Base-by-base conservation (phyloP, 2,113 vertebrate genomes). In the Ancistrus triradiatus region DNA sequence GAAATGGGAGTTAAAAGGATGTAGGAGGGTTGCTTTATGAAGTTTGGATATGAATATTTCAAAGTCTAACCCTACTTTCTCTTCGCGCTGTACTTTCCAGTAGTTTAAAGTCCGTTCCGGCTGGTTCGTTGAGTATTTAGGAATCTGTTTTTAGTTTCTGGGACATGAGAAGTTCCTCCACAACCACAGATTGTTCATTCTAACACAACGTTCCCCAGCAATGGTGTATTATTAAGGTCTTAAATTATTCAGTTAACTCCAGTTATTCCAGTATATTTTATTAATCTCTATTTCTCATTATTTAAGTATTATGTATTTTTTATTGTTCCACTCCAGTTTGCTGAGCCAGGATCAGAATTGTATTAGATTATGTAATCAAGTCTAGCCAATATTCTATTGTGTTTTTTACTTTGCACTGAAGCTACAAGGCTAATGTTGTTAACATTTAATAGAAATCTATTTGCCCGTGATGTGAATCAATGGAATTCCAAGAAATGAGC, bases 141-240 rank as follows among this genome's bases (percentile, higher is more conserved):
- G 31, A 67, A 59, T 66, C 72, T 50, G 40, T 67, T 70, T 74
- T 40, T 67, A 67, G 52, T 67, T 66, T 63, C 63, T 70, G 57
- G 59, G 68, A 67, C 63, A 18, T 28, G 43, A 37, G 19, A 58
- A 38, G 9, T 25, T 50, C 55, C 70, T 27, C 56, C 57, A n/a
- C 14, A 3, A 4, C 35, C 7, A 37, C 35, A 37, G 35, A 8
- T 37, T 37, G 35, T 37, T 42, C n/a, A 6, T n/a, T 14, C 11
- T 15, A 42, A 33, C 10, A 44, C 15, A 11, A 14, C 56, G n/a
- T 42, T 42, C 4, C 43, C 28, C 8, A 40, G 42, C 37, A 25
- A 27, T 40, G 38, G n/a, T 48, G 19, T 37, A 57, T 25, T 56
- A 40, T 19, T 56, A 42, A 18, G 18, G 28, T 27, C 37, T 61